These are phyloP conservation scores for Meta bourneti DNA, from an alignment of 2,888 invertebrate genomes.

Conservation along the genomic window DNA sequence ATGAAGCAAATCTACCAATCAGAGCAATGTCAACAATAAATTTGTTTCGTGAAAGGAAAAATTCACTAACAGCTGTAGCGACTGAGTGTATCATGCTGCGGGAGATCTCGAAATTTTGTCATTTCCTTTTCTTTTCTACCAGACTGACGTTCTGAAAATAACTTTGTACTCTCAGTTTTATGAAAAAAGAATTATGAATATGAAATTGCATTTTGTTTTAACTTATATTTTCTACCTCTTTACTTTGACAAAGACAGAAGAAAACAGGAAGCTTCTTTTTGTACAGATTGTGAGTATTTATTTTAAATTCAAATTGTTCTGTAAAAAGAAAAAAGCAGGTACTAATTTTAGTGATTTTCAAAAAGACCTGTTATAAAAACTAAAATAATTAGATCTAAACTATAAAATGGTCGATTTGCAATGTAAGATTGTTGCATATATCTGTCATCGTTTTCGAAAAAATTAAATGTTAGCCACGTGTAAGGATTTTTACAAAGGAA, in stretches of 20 bases:
- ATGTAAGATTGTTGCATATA: not conserved
- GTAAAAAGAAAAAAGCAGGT: not conserved
- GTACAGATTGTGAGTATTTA: slow-evolving; percentile 46
- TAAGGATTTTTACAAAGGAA: too few relatives aligned
- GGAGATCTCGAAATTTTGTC: not conserved
- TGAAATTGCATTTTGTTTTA: not conserved
- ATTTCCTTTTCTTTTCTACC: not conserved
- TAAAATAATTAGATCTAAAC: not conserved
- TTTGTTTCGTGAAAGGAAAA: slow-evolving; percentile 8
- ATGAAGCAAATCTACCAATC: slow-evolving; percentile 2
- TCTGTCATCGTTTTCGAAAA: not conserved
- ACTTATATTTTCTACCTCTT: not conserved
- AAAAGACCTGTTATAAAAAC: not conserved
- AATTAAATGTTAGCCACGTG: not conserved
- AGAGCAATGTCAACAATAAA: slow-evolving; percentile 9
- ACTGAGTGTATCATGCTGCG: not conserved
- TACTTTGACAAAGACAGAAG: not conserved
- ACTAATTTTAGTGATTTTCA: too few relatives aligned
- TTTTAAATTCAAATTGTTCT: not conserved
- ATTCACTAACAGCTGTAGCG: not conserved
- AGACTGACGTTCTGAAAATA: not conserved
- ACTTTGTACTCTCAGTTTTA: not conserved
- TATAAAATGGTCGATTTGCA: not conserved
- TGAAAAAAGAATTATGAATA: not conserved
- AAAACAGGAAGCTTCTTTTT: slow-evolving; percentile 37